Base-by-base conservation (phyloP, 1,140 invertebrate species). In the Mactra quadrangularis region DNA sequence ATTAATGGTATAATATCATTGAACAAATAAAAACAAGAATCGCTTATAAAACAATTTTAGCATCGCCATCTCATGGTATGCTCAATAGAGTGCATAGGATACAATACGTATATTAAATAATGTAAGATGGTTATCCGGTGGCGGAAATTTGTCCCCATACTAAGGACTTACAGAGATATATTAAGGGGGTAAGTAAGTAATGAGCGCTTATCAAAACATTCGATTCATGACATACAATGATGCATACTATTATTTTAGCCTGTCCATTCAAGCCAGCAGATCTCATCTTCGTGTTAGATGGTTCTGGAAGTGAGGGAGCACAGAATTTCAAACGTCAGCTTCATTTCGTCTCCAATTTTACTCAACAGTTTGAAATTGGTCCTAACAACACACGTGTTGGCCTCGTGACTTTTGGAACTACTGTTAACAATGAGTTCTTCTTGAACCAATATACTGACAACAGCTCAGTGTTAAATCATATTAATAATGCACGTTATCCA, bases 251-350 rank as follows among this genome's bases (percentile, higher is more conserved):
- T 45, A 45, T 41, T 70, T n/a, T 68, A 85, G 70, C 59, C 3
- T 70, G 83, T 52, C 71, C 75, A 62, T 64, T 38, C 25, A 64
- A 81, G 15, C 84, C 83, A 15, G 82, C 71, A 0, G 89, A 90
- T 68, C 62, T 90, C 0, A 83, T 88, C 22, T 90, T 90, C 41
- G 70, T 89, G 0, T 66, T 90, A 41, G 89, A 90, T 59, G 76
- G 83, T 0, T 90, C 89, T 0, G 71, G 81, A 7, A 87, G 85
- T 52, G 85, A 86, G 35, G 85, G 86, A 29, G 3, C 22, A 13
- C 3, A 11, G 6, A 87, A 90, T 45, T 90, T 88, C 71, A 33
- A 79, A 45, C 86, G 75, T 19, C 84, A 86, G 70, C 52, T 86
- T 19, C 27, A 72, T 4, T 90, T 90, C 66, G 85, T 90, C 1